phyloP scores from a whole-genome alignment of 2,888 invertebrate species.

The Cosmia pyralina region DNA sequence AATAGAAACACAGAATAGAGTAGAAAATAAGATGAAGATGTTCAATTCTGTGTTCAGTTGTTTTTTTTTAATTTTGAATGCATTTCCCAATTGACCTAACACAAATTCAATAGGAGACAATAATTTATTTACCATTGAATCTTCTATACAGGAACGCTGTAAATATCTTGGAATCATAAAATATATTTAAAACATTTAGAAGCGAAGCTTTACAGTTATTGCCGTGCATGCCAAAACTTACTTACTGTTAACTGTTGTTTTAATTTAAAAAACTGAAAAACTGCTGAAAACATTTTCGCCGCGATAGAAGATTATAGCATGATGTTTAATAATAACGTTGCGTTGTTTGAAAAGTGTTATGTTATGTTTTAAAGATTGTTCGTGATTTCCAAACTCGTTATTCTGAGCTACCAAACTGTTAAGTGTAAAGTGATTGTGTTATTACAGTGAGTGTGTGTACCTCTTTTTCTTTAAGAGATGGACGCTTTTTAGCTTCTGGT shows the following conservation, averaged over 20 bases:
- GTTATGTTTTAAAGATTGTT: slow-evolving; percentile 61
- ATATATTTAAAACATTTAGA: slow-evolving; percentile 64
- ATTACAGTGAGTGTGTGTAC: slow-evolving; percentile 73
- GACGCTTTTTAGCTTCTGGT: slow-evolving; percentile 83
- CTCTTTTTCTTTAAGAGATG: slow-evolving; percentile 87
- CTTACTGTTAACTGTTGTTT: slow-evolving; percentile 54
- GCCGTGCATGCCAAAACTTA: slow-evolving; percentile 73
- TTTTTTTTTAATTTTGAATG: slow-evolving; percentile 34
- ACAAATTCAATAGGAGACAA: neutral
- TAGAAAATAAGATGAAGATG: slow-evolving; percentile 15
- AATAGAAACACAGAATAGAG: slow-evolving; percentile 26
- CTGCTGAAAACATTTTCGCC: slow-evolving; percentile 52
- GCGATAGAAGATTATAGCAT: slow-evolving; percentile 70
- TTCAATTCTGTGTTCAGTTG: slow-evolving; percentile 26
- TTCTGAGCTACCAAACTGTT: slow-evolving; percentile 67
- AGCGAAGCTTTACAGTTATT: slow-evolving; percentile 74
- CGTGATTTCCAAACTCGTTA: slow-evolving; percentile 60
- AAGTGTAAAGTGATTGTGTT: slow-evolving; percentile 65
- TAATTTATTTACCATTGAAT: slow-evolving; percentile 33
- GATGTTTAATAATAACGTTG: slow-evolving; percentile 50
- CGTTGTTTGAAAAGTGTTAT: slow-evolving; percentile 64
- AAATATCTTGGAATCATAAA: slow-evolving; percentile 15
- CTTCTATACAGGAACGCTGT: slow-evolving; percentile 42
- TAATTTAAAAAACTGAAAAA: slow-evolving; percentile 47
- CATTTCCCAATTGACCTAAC: slow-evolving; percentile 8